phyloP scores from a whole-genome alignment of 2,113 vertebrate species.

The Platichthys stellatus region DNA sequence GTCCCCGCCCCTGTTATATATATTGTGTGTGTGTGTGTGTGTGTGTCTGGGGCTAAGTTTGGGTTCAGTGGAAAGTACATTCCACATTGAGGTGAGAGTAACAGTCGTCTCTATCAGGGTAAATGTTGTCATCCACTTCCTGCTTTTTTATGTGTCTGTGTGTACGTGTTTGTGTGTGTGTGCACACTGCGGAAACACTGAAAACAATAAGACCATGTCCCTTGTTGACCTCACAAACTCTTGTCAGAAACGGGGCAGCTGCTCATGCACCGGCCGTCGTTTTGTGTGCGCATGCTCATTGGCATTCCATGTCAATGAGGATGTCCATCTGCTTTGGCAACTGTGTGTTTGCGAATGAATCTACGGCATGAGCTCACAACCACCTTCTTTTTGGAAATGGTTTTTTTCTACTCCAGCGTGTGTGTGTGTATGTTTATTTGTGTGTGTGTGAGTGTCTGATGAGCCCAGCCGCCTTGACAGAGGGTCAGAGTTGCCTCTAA shows the following conservation, averaged over 20 bases:
- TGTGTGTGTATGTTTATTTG: background rate
- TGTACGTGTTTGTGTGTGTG: slow-evolving; percentile 1
- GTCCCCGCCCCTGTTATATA: background rate
- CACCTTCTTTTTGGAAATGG: background rate
- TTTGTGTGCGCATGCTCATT: slow-evolving; percentile 9
- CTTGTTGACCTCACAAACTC: slow-evolving; percentile 51
- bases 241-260: slow-evolving; percentile 45
- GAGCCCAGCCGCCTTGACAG: slow-evolving; percentile 29
- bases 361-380: background rate
- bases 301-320: slow-evolving; percentile 45
- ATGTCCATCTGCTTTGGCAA: slow-evolving; percentile 49
- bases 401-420: background rate
- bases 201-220: slow-evolving; percentile 33
- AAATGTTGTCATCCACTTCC: slow-evolving; percentile 45
- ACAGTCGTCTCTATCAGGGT: slow-evolving; percentile 19
- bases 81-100: slow-evolving; percentile 50
- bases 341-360: slow-evolving; percentile 17
- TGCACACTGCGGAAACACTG: slow-evolving; percentile 32
- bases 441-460: slow-evolving; percentile 15
- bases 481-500: slow-evolving; percentile 21
- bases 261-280: slow-evolving; percentile 43
- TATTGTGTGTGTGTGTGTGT: background rate
- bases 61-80: slow-evolving; percentile 40
- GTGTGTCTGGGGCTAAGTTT: slow-evolving; percentile 11
- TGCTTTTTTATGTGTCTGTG: slow-evolving; percentile 5